Evolutionary conservation across 2,113 vertebrate genomes (phyloP).

Genomic region (Spizaetus ornatus): DNA sequence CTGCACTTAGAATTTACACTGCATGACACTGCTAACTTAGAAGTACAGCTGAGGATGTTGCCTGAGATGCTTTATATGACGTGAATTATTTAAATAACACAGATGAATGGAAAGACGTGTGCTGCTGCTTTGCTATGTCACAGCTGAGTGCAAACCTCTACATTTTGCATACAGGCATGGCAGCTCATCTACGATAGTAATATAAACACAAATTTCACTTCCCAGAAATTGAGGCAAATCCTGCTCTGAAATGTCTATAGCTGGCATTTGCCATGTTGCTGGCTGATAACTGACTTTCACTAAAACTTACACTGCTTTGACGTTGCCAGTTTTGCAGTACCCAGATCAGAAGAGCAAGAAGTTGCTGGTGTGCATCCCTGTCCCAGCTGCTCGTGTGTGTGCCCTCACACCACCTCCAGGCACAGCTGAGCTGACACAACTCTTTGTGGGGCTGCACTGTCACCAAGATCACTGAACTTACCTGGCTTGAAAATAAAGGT

Average conservation of each 20-base stretch:
- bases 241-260: not conserved
- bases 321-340: not conserved
- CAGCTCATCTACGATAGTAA: not conserved
- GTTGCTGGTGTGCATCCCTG: rapidly evolving
- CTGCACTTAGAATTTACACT: not conserved
- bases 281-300: not conserved
- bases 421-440: not conserved
- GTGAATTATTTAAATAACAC: not conserved
- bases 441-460: not conserved
- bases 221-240: not conserved
- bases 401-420: not conserved
- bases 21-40: not conserved
- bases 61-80: not conserved
- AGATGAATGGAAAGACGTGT: not conserved
- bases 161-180: not conserved
- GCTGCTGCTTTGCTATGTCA: not conserved
- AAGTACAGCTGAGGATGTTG: not conserved
- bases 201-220: not conserved
- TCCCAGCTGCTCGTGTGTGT: not conserved
- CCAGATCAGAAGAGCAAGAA: not conserved
- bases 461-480: not conserved
- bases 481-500: not conserved
- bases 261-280: not conserved
- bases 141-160: not conserved
- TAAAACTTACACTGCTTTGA: not conserved